phyloP scores from a whole-genome alignment of 2,797 vertebrate genomes.

The Decapterus maruadsi region DNA sequence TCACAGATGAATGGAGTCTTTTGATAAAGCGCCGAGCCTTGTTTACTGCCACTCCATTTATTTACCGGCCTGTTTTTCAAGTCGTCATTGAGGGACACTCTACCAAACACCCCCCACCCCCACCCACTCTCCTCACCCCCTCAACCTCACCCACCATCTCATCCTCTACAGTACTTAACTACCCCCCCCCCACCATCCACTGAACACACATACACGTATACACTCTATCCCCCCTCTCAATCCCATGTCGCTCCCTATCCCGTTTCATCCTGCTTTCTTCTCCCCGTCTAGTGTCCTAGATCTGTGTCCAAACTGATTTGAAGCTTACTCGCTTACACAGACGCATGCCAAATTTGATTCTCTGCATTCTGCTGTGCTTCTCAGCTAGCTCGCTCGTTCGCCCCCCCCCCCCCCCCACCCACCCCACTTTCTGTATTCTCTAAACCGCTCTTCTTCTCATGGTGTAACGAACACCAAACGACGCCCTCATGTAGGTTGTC shows the following conservation, averaged over 20 bases:
- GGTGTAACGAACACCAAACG: constrained; percentile 68
- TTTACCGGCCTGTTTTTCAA: constrained; percentile 82
- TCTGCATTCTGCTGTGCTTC: constrained; percentile 82
- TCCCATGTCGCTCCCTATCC: constrained; percentile 79
- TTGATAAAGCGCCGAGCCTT: constrained; percentile 79
- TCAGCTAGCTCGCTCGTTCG: constrained; percentile 56
- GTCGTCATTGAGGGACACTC: constrained; percentile 80
- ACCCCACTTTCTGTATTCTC: constrained; percentile 60
- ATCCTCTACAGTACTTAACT: constrained; percentile 63
- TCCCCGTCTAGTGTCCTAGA: constrained; percentile 80
- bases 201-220: constrained; percentile 59
- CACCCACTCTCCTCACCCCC: constrained; percentile 15
- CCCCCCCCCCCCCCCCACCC: constrained; percentile 13
- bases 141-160: constrained; percentile 60
- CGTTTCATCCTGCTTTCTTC: constrained; percentile 81
- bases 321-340: constrained; percentile 83
- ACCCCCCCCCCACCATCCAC: constrained; percentile 27
- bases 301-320: constrained; percentile 87
- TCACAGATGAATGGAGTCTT: constrained; percentile 82
- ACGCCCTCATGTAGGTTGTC: constrained; percentile 63
- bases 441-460: constrained; percentile 71
- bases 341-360: constrained; percentile 84
- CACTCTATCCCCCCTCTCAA: constrained; percentile 54
- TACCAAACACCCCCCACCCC: constrained; percentile 42
- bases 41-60: constrained; percentile 84